Conservation (phyloP, 2,888 invertebrate genomes). For the Diabrotica balteata region DNA sequence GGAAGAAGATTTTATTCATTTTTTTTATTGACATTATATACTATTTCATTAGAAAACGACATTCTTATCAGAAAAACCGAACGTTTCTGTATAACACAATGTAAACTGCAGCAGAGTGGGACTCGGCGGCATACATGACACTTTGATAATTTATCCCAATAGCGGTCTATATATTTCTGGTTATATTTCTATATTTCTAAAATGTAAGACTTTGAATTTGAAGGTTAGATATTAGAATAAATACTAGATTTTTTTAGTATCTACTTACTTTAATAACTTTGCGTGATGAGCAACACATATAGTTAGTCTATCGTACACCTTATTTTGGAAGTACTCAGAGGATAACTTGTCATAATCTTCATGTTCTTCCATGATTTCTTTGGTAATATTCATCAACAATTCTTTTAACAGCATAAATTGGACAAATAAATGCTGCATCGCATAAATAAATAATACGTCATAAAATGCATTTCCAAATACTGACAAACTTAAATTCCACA, state of each 20-base stretch:
- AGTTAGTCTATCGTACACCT: constrained; percentile 31
- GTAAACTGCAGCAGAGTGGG: too few species aligned
- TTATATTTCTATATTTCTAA: too few species aligned
- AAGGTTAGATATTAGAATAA: too few species aligned
- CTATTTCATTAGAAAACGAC: too few species aligned
- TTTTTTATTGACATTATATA: too few species aligned
- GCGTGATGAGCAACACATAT: constrained; percentile 39
- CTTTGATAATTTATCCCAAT: too few species aligned
- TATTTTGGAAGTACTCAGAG: constrained; percentile 36
- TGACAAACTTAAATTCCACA: constrained; percentile 36
- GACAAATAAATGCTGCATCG: constrained; percentile 35
- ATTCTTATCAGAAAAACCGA: too few species aligned
- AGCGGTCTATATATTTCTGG: too few species aligned
- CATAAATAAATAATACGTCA: constrained; percentile 36
- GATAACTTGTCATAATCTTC: constrained; percentile 34
- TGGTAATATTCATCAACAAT: constrained; percentile 32
- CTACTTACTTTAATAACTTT: constrained; percentile 36
- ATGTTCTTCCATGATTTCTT: constrained; percentile 26
- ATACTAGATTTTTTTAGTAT: not conserved
- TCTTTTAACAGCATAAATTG: constrained; percentile 37
- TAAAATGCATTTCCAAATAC: constrained; percentile 35
- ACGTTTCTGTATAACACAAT: too few species aligned
- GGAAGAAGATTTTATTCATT: too few species aligned
- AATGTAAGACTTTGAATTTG: too few species aligned
- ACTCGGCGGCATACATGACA: too few species aligned